Percentiles rank a stretch among this genome's conserved stretches.
These are phyloP conservation scores for Scaptomyza hsui DNA, from an alignment of 1,140 invertebrate species.

Conservation along the genomic window DNA sequence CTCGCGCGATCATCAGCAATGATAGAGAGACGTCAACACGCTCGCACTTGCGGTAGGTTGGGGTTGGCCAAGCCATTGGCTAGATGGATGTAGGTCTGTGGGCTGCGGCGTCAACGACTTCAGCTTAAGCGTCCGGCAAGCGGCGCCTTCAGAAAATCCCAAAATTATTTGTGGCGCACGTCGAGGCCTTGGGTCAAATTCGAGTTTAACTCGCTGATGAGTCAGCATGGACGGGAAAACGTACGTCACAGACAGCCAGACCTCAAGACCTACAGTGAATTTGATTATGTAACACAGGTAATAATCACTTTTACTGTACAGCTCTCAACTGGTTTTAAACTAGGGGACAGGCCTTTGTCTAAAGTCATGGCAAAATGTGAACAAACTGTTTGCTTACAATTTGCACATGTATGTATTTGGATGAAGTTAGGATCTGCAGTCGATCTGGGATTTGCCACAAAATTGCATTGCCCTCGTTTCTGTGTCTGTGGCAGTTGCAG, in stretches of 20 bases:
- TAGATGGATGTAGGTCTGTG: conserved; percentile 49
- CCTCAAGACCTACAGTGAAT: background rate
- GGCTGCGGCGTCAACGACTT: conserved; percentile 69
- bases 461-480: background rate
- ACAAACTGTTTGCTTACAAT: conserved; percentile 48
- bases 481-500: conserved; percentile 10
- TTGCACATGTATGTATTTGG: background rate
- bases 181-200: conserved; percentile 76
- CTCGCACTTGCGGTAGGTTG: conserved; percentile 76
- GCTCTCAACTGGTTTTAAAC: conserved; percentile 58
- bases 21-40: conserved; percentile 51
- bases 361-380: conserved; percentile 71
- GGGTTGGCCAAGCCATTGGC: conserved; percentile 47
- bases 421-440: background rate
- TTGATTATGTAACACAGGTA: conserved; percentile 68
- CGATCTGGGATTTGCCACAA: background rate
- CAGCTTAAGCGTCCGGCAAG: conserved; percentile 38
- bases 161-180: conserved; percentile 77
- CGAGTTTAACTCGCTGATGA: conserved; percentile 67
- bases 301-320: conserved; percentile 76
- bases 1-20: conserved; percentile 23
- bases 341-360: conserved; percentile 7
- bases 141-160: conserved; percentile 76
- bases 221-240: conserved; percentile 56
- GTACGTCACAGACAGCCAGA: conserved; percentile 70